These are phyloP conservation scores for Uropetala carovei DNA, from an alignment of 2,888 invertebrate genomes.

Conservation along the genomic window DNA sequence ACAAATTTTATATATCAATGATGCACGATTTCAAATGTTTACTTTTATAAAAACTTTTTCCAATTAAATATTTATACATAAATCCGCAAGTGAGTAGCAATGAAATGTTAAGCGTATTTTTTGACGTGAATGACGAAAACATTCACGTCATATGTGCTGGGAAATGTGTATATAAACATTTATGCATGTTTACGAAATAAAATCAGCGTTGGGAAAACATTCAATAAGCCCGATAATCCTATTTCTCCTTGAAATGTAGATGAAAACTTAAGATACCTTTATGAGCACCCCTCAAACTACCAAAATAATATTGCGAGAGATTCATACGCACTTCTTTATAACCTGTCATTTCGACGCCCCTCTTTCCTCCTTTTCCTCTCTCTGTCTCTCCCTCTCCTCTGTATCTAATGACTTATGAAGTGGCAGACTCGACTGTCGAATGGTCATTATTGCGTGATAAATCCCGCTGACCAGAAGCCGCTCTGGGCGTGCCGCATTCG, in stretches of 20 bases:
- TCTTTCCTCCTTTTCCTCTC: background rate
- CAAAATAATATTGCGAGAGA: conserved; percentile 3
- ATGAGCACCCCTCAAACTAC: background rate
- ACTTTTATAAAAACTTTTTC: too few species aligned
- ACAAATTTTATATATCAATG: too few species aligned
- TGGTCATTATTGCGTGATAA: conserved; percentile 52
- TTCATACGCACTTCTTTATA: background rate
- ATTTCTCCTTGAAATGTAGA: background rate
- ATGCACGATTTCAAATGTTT: too few species aligned
- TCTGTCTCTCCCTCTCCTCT: background rate
- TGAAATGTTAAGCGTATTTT: too few species aligned
- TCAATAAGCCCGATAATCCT: background rate
- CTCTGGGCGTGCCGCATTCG: background rate
- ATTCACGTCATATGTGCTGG: too few species aligned
- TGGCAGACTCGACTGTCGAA: conserved; percentile 53
- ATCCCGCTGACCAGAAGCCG: conserved; percentile 37
- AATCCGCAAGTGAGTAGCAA: too few species aligned
- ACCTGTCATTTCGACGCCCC: conserved; percentile 9
- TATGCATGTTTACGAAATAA: too few species aligned
- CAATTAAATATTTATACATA: too few species aligned
- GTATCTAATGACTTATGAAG: conserved; percentile 61
- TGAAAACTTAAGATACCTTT: background rate
- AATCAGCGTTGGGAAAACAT: too few species aligned
- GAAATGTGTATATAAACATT: too few species aligned
- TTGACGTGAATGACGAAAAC: too few species aligned